These are phyloP conservation scores for Melitaea athalia DNA, from an alignment of 2,888 invertebrate species.

Conservation along the genomic window DNA sequence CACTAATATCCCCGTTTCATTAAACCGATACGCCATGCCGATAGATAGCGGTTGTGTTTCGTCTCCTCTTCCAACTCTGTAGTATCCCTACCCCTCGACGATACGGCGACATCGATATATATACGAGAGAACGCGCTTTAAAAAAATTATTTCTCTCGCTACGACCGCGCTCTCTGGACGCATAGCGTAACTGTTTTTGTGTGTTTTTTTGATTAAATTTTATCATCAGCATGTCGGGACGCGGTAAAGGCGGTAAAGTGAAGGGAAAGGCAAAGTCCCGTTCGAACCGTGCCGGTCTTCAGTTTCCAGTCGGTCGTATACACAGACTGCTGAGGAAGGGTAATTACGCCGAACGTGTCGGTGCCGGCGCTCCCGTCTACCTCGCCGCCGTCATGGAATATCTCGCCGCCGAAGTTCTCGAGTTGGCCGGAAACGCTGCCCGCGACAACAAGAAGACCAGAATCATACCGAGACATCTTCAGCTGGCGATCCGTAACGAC, in stretches of 20 bases:
- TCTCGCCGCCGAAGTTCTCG: conserved; percentile 85
- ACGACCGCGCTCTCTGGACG: too few relatives aligned
- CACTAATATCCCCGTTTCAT: too few relatives aligned
- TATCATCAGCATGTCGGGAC: too few relatives aligned
- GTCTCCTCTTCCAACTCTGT: too few relatives aligned
- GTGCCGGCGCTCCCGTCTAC: conserved; percentile 77
- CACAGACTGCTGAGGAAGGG: conserved; percentile 77
- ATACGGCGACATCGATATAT: too few relatives aligned
- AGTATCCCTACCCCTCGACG: too few relatives aligned
- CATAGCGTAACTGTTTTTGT: too few relatives aligned
- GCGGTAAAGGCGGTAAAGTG: background rate
- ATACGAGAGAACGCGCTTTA: too few relatives aligned
- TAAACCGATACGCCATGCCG: too few relatives aligned
- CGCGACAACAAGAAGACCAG: conserved; percentile 87
- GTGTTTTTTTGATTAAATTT: too few relatives aligned
- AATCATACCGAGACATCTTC: conserved; percentile 83
- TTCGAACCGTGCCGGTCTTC: conserved; percentile 81
- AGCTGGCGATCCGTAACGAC: conserved; percentile 26
- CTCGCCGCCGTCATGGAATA: conserved; percentile 84
- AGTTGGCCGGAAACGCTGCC: conserved; percentile 85
- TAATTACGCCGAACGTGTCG: conserved; percentile 83
- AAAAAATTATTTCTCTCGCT: background rate
- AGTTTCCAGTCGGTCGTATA: conserved; percentile 82
- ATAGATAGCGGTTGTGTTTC: too few relatives aligned
- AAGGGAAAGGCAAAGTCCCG: conserved; percentile 57